These are phyloP conservation scores for Narcine bancroftii DNA, from an alignment of 2,113 vertebrate genomes.

Conservation along the genomic window DNA sequence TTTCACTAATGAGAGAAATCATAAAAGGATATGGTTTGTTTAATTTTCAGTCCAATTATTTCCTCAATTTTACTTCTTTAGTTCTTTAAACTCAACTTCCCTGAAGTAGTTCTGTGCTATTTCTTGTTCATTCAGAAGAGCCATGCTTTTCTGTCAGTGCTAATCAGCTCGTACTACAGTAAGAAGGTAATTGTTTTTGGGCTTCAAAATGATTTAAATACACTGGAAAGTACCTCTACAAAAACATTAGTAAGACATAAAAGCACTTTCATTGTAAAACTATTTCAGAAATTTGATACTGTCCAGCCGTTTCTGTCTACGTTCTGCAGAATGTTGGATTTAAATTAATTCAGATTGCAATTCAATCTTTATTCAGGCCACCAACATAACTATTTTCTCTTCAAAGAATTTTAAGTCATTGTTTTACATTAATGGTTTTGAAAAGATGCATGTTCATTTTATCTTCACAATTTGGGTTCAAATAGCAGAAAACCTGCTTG, in stretches of 20 bases:
- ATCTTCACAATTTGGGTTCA: background rate
- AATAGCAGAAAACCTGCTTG: background rate
- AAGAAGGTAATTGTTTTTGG: background rate
- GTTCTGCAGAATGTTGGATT: constrained; percentile 3
- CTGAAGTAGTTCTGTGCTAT: background rate
- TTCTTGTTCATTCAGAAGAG: background rate
- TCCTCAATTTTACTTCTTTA: background rate
- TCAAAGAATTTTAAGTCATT: background rate
- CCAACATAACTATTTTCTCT: background rate
- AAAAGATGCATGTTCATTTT: background rate
- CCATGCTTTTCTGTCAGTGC: background rate
- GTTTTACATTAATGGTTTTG: background rate
- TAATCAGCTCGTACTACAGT: background rate
- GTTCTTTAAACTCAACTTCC: background rate
- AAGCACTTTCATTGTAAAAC: constrained; percentile 13
- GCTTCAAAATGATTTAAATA: background rate
- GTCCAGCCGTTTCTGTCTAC: background rate
- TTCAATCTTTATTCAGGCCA: background rate
- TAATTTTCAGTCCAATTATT: background rate
- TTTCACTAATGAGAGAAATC: background rate
- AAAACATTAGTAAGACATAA: constrained; percentile 10
- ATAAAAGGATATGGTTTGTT: background rate
- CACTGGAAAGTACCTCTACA: constrained; percentile 14
- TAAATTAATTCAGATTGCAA: background rate
- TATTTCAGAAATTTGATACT: constrained; percentile 15